Percentiles rank a stretch among this genome's conserved stretches.
These are phyloP conservation scores for Hoplodrina ambigua DNA, from an alignment of 2,888 invertebrate genomes.

Conservation along the genomic window DNA sequence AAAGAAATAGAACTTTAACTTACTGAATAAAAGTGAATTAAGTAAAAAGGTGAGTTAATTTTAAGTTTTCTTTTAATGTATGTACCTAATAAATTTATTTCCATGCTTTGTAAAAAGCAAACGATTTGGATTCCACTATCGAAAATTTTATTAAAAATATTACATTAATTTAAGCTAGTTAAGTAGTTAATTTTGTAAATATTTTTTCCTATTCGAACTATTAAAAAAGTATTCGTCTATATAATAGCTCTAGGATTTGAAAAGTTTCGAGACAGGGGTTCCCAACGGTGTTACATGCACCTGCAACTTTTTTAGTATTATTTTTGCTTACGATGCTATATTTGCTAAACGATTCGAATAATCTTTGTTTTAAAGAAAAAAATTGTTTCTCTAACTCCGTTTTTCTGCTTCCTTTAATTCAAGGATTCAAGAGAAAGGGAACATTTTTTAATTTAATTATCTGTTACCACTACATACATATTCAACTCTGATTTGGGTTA, in stretches of 20 bases:
- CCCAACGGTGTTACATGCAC: neutral
- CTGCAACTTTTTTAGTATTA: too few relatives aligned
- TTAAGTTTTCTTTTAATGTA: too few relatives aligned
- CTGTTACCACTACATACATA: too few relatives aligned
- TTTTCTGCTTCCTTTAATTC: slow-evolving; percentile 41
- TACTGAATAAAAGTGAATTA: neutral
- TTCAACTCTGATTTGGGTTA: neutral
- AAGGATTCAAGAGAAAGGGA: slow-evolving; percentile 46
- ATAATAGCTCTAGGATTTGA: slow-evolving; percentile 19
- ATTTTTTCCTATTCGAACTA: slow-evolving; percentile 14
- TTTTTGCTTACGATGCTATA: too few relatives aligned
- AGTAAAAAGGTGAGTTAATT: neutral
- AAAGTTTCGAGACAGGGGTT: neutral
- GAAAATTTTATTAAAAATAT: slow-evolving; percentile 59
- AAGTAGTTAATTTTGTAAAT: slow-evolving; percentile 62
- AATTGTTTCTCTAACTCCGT: neutral
- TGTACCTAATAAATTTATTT: slow-evolving; percentile 3
- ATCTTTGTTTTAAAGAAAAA: neutral
- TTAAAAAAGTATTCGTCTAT: slow-evolving; percentile 2
- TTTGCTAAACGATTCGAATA: slow-evolving; percentile 3
- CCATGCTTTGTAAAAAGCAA: slow-evolving; percentile 36
- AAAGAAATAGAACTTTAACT: too few relatives aligned
- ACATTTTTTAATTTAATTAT: neutral
- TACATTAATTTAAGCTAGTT: slow-evolving; percentile 18
- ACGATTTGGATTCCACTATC: slow-evolving; percentile 76